phyloP scores from a whole-genome alignment of 2,888 invertebrate genomes.

The Pachycephus smyrnensis region DNA sequence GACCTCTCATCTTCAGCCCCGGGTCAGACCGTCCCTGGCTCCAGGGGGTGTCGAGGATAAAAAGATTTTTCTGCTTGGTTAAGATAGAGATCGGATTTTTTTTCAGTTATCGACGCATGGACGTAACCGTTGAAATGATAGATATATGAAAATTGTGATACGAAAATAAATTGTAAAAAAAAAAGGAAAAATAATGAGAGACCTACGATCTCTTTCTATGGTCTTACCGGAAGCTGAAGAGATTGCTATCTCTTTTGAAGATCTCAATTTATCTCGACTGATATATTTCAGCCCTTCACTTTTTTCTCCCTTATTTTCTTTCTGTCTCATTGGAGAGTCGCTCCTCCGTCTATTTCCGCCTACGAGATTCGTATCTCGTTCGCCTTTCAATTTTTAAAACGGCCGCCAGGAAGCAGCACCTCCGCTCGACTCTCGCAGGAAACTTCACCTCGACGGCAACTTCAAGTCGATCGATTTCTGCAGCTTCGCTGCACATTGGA shows the following conservation, averaged over 20 bases:
- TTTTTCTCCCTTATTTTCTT: not conserved
- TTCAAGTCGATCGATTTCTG: not conserved
- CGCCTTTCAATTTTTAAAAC: not conserved
- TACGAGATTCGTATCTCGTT: not conserved
- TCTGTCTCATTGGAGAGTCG: not conserved
- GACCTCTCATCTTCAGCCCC: slow-evolving; percentile 10
- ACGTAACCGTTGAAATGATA: not conserved
- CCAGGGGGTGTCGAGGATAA: no score
- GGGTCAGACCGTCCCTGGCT: not conserved
- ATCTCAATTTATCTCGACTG: not conserved
- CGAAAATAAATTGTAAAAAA: not conserved
- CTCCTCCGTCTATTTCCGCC: not conserved
- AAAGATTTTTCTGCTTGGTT: no score
- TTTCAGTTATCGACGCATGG: not conserved
- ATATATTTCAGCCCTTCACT: not conserved
- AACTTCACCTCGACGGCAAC: not conserved
- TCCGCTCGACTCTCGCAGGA: not conserved
- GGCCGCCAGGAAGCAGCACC: not conserved
- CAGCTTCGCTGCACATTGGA: not conserved
- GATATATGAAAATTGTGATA: not conserved
- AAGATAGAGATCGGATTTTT: no score
- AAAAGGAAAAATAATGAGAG: not conserved
- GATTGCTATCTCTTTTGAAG: not conserved
- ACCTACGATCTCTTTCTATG: not conserved
- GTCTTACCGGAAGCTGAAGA: not conserved